Percentiles rank a stretch among this genome's conserved stretches.
These are phyloP conservation scores for Lycia hirtaria DNA, from an alignment of 2,888 invertebrate genomes.

Conservation along the genomic window DNA sequence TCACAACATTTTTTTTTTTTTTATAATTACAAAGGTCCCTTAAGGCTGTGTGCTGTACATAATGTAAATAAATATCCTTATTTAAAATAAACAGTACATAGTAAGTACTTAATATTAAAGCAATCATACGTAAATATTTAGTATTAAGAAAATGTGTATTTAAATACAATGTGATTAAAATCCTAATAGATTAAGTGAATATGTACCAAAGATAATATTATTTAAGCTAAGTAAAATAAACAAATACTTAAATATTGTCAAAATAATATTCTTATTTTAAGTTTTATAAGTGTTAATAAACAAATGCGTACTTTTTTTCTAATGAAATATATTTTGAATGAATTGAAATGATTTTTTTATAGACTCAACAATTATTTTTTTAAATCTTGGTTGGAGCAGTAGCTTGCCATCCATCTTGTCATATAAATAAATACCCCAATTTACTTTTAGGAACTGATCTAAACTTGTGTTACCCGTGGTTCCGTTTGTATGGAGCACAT, in stretches of 20 bases:
- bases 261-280: neutral
- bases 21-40: slow-evolving; percentile 65
- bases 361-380: no score
- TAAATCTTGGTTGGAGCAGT: no score
- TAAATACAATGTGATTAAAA: slow-evolving; percentile 5
- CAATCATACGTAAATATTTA: neutral
- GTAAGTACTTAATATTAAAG: slow-evolving; percentile 7
- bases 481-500: no score
- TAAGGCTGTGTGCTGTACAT: slow-evolving; percentile 78
- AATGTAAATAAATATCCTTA: slow-evolving; percentile 71
- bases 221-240: neutral
- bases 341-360: neutral
- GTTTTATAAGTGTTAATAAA: neutral
- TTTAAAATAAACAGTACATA: slow-evolving; percentile 31
- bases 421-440: no score
- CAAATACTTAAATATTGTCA: neutral
- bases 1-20: slow-evolving; percentile 60
- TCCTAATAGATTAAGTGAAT: slow-evolving; percentile 9
- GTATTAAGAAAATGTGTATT: neutral
- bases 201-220: slow-evolving; percentile 19
- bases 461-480: no score
- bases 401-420: no score
- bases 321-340: neutral
- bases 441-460: no score
- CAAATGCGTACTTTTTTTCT: neutral